Conservation (phyloP, 2,888 invertebrate species). For the Gastrophysa polygoni region DNA sequence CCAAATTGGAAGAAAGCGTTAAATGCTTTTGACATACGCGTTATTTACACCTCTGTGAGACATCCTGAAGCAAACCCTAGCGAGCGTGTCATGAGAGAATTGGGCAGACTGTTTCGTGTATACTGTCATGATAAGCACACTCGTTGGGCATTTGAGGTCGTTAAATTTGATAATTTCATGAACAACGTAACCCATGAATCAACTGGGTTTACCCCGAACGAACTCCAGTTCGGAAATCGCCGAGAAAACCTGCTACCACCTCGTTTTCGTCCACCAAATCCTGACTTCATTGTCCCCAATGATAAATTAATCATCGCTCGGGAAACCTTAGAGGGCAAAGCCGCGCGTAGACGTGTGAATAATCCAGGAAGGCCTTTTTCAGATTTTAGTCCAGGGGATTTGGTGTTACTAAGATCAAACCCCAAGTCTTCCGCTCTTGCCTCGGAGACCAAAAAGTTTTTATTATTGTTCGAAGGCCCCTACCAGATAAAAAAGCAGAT, state of each 20-base stretch:
- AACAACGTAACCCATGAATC: neutral
- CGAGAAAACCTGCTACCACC: neutral
- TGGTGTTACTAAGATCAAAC: too few relatives aligned
- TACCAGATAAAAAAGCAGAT: too few relatives aligned
- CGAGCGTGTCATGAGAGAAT: neutral
- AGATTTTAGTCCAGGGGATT: too few relatives aligned
- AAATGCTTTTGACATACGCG: neutral
- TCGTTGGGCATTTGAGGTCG: neutral
- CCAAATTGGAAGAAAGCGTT: neutral
- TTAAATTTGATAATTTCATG: neutral
- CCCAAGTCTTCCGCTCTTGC: too few relatives aligned
- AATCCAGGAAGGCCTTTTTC: too few relatives aligned
- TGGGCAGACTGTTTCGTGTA: neutral
- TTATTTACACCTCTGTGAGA: neutral
- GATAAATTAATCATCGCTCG: neutral
- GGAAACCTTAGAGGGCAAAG: too few relatives aligned
- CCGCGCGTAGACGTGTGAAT: too few relatives aligned
- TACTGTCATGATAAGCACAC: slow-evolving; percentile 4
- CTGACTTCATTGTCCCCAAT: neutral
- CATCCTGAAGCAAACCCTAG: neutral
- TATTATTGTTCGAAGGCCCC: too few relatives aligned
- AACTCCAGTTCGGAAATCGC: neutral
- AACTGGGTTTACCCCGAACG: neutral
- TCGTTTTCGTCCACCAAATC: neutral
- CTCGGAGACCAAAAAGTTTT: too few relatives aligned